A percentile compares a stretch with the other conserved stretches of the same genome.
These are phyloP conservation scores for Choristoneura rosaceana DNA, from an alignment of 2,888 invertebrate species.

Conservation along the genomic window DNA sequence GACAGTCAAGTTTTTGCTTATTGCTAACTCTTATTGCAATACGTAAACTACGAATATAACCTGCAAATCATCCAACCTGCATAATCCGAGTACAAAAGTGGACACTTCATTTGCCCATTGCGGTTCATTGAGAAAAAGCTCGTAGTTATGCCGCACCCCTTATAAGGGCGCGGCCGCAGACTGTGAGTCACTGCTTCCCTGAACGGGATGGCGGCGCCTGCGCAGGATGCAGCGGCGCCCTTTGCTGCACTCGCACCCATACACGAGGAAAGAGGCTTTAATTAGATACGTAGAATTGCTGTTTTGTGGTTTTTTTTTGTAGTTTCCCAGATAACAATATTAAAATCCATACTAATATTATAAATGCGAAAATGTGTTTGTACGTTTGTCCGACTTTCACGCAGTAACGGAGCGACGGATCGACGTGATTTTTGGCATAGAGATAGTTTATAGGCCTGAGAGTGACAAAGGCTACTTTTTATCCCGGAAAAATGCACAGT, in stretches of 20 bases:
- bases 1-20: too few relatives aligned
- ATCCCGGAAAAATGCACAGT: too few relatives aligned
- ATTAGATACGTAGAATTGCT: constrained; percentile 5
- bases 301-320: not conserved
- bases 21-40: too few relatives aligned
- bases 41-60: too few relatives aligned
- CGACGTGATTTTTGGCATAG: too few relatives aligned
- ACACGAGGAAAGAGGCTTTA: not conserved
- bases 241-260: not conserved
- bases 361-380: too few relatives aligned
- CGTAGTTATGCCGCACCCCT: not conserved
- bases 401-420: too few relatives aligned
- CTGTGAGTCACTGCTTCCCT: not conserved
- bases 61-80: too few relatives aligned
- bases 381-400: too few relatives aligned
- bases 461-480: too few relatives aligned
- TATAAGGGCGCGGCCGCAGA: constrained; percentile 20
- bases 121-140: not conserved
- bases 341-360: too few relatives aligned
- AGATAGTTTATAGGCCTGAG: too few relatives aligned
- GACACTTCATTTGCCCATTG: not conserved
- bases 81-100: not conserved
- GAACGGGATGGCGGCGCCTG: not conserved
- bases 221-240: not conserved
- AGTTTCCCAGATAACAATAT: not conserved